phyloP scores from a whole-genome alignment of 2,113 vertebrate species.

The Turnix velox region DNA sequence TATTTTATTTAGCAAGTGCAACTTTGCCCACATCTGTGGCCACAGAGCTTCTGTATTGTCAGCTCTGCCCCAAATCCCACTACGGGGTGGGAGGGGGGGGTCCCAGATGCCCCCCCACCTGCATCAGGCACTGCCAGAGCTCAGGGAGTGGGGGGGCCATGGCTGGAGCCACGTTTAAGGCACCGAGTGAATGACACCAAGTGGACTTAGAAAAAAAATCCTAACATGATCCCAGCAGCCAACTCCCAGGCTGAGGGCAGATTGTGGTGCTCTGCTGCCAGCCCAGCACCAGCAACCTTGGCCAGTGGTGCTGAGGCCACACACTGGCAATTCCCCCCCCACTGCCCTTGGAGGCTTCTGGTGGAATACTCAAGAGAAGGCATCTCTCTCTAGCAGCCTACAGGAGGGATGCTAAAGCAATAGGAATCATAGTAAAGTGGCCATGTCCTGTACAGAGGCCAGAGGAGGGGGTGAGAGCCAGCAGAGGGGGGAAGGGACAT shows the following conservation, averaged over 20 bases:
- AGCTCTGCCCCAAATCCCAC: neutral
- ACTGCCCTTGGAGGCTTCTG: neutral
- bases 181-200: neutral
- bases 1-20: constrained; percentile 59
- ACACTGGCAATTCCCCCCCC: neutral
- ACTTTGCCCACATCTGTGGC: neutral
- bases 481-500: rapidly evolving
- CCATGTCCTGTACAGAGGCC: neutral
- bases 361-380: neutral
- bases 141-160: neutral
- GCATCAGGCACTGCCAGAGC: rapidly evolving
- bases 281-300: neutral
- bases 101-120: neutral
- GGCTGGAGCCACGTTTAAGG: neutral
- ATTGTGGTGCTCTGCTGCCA: neutral
- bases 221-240: neutral
- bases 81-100: no score
- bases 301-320: rapidly evolving
- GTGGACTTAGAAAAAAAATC: neutral
- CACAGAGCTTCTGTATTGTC: neutral
- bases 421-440: neutral
- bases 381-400: constrained; percentile 16
- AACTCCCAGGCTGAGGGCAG: neutral
- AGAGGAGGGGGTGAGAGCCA: neutral
- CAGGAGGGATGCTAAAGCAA: neutral